Percentiles rank a stretch among this genome's conserved stretches.
Evolutionary conservation across 2,888 invertebrate species (phyloP).

Genomic region (Chelonus formosanus): DNA sequence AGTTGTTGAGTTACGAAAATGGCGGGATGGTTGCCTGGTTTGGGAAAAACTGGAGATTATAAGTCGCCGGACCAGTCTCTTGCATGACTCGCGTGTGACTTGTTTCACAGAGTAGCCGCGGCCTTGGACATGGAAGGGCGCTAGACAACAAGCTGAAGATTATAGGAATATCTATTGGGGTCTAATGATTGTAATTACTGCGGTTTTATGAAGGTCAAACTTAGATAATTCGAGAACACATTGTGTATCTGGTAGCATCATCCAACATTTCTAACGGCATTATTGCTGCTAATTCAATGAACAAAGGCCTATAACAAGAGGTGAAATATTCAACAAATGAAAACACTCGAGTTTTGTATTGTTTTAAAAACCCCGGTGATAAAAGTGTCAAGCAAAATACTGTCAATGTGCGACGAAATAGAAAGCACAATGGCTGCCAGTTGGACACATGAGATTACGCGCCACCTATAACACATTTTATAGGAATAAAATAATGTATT

Average conservation of each 20-base stretch:
- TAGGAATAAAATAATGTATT: background rate
- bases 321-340: conserved; percentile 33
- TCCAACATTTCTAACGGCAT: background rate
- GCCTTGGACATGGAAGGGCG: conserved; percentile 41
- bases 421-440: conserved; percentile 20
- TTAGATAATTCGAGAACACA: background rate
- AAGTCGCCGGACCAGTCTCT: conserved; percentile 41
- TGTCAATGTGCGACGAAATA: conserved; percentile 16
- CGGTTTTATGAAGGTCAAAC: conserved; percentile 10
- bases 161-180: conserved; percentile 11
- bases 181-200: conserved; percentile 9
- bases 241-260: no score
- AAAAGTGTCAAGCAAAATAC: conserved; percentile 38
- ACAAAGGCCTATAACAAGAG: background rate
- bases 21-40: conserved; percentile 43
- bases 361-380: conserved; percentile 34
- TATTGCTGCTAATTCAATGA: background rate
- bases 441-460: conserved; percentile 19
- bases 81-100: conserved; percentile 25
- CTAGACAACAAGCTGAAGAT: conserved; percentile 23
- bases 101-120: conserved; percentile 26
- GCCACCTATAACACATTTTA: conserved; percentile 10
- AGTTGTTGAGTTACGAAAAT: conserved; percentile 44
- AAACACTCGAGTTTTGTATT: conserved; percentile 33
- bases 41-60: conserved; percentile 48